Evolutionary conservation across 2,113 vertebrate genomes (phyloP), one percentile per base, ranked within the genome.

Genomic region (Laterallus jamaicensis): DNA sequence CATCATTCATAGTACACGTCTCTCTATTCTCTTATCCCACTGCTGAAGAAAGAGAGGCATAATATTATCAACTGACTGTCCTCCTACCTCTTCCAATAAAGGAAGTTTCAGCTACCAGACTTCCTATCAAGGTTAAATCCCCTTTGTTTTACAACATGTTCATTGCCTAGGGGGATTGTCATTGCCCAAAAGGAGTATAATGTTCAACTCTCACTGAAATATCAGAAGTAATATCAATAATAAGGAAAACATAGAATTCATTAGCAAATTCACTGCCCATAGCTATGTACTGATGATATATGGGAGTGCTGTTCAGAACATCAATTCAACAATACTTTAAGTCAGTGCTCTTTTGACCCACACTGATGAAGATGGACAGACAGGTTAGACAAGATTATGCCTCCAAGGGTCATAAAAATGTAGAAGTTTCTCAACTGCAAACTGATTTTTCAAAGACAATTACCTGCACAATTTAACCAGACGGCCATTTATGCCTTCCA

Each of bases 361-460:
- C 24, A 55, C 49, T 97, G 89, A 62, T 90, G 94, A 95, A 97
- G 96, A 97, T 86, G 94, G 94, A 94, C 92, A 86, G 93, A 94
- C 44, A 96, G 88, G 92, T 96, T 97, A 97, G 50, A 91, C 75
- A 87, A 92, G 88, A 86, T 94, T 95, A 92, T 87, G 59, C 68
- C 95, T 95, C 78, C 44, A 90, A 93, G 85, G 59, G 42, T 96
- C 86, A 97, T 96, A 96, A 96, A 97, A 96, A 97, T 16, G 64
- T 66, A 90, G 68, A 90, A 64, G 10, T 95, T 95, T 95, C 69
- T 82, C 85, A 93, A 82, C 67, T 75, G 56, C n/a, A 63, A 79
- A 85, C 82, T 95, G 92, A 97, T 97, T 95, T 98, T 96, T 97
- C 89, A 86, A 96, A 95, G 76, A 94, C 83, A 88, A 96, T 97